Conservation (phyloP, 2,797 vertebrate species). For the Glyptemys insculpta region DNA sequence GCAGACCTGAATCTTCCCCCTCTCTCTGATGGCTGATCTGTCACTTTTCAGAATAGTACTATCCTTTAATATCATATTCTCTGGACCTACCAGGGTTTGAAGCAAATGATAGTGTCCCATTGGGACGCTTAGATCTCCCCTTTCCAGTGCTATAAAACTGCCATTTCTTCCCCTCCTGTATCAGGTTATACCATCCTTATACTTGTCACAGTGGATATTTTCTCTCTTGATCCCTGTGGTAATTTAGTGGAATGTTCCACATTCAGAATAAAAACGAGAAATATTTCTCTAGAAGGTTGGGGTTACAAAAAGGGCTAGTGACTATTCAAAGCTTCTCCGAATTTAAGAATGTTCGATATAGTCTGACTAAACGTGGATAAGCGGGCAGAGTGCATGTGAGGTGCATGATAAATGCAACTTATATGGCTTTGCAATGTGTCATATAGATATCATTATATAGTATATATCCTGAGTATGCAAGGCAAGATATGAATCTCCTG, state of each 20-base stretch:
- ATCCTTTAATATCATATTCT: background rate
- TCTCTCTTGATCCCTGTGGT: background rate
- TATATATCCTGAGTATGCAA: conserved; percentile 15
- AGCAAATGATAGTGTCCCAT: conserved; percentile 32
- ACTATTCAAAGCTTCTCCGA: background rate
- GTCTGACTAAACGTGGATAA: background rate
- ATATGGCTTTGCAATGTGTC: background rate
- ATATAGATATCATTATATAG: background rate
- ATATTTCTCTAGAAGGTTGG: conserved; percentile 32
- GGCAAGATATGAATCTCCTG: conserved; percentile 23
- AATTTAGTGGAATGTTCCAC: conserved; percentile 36
- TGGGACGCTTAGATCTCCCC: conserved; percentile 9
- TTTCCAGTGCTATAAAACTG: background rate
- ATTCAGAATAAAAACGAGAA: conserved; percentile 1
- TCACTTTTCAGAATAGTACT: background rate
- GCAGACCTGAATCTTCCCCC: background rate
- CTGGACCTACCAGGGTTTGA: conserved; percentile 43
- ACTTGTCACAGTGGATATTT: conserved; percentile 4
- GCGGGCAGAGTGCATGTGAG: background rate
- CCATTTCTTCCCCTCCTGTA: background rate
- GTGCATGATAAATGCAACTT: background rate
- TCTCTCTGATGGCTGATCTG: background rate
- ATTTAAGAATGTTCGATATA: conserved; percentile 24
- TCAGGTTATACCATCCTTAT: background rate
- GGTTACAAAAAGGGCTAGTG: background rate